These are phyloP conservation scores for Callopanchax toddi DNA, from an alignment of 2,113 vertebrate genomes.

Conservation along the genomic window DNA sequence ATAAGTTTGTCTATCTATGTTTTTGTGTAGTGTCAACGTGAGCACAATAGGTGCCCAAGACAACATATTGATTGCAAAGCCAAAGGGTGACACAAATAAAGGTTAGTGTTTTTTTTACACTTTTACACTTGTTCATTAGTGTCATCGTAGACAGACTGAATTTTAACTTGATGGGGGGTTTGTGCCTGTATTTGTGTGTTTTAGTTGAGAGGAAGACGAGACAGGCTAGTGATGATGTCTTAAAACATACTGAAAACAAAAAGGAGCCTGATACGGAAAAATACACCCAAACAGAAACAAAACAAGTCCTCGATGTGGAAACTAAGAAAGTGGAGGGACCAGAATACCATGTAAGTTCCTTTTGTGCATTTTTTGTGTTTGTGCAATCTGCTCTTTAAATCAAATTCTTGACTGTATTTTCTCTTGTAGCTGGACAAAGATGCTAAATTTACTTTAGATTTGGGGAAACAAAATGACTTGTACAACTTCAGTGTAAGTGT, in stretches of 20 bases:
- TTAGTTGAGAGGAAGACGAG: conserved; percentile 46
- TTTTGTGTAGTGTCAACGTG: conserved; percentile 70
- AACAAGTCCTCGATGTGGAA: neutral
- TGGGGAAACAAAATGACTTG: conserved; percentile 57
- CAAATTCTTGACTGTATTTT: conserved; percentile 5
- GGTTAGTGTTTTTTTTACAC: conserved; percentile 45
- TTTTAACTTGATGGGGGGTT: neutral
- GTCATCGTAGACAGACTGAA: no score
- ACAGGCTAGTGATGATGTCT: rapidly evolving
- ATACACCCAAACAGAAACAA: neutral
- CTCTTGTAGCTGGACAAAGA: conserved; percentile 51
- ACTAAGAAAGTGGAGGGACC: neutral
- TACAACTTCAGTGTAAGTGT: conserved; percentile 84
- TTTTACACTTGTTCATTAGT: neutral
- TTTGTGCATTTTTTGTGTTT: neutral
- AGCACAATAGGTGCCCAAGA: conserved; percentile 67
- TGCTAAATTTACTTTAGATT: conserved; percentile 43
- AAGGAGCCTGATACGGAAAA: neutral
- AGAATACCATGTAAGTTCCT: conserved; percentile 20
- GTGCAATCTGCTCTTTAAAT: neutral
- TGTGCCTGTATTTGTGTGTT: neutral
- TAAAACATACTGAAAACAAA: neutral
- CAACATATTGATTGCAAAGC: conserved; percentile 43
- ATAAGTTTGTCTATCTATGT: neutral
- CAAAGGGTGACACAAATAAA: conserved; percentile 18